Conservation (phyloP, 2,113 vertebrate species). For the Ceuthmochares aereus region DNA sequence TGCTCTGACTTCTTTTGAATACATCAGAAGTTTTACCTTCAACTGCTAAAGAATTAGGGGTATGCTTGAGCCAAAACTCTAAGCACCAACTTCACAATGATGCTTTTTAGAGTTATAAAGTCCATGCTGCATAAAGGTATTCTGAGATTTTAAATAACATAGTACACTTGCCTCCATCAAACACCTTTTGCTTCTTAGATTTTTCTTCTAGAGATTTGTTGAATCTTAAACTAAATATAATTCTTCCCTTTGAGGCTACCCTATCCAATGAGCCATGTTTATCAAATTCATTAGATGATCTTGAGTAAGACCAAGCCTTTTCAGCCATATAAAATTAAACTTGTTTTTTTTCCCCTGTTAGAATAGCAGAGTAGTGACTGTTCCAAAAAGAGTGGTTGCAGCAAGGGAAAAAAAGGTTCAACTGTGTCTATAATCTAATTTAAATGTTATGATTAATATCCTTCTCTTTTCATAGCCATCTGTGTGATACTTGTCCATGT, state of each 20-base stretch:
- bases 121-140: neutral
- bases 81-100: neutral
- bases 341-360: neutral
- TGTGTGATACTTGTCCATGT: neutral
- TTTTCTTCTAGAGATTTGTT: neutral
- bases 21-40: neutral
- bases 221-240: neutral
- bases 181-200: neutral
- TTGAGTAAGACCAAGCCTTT: neutral
- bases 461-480: slow-evolving; percentile 2
- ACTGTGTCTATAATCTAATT: slow-evolving; percentile 8
- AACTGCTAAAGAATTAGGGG: neutral
- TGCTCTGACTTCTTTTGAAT: neutral
- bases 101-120: neutral
- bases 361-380: neutral
- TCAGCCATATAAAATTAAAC: neutral
- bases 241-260: neutral
- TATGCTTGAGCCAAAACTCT: neutral
- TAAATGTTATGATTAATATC: slow-evolving; percentile 40
- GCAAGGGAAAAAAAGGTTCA: neutral
- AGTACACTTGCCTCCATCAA: neutral
- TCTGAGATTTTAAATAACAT: neutral
- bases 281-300: neutral
- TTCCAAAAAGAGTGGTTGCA: neutral
- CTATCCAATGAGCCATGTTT: neutral